phyloP scores from a whole-genome alignment of 2,797 vertebrate species.

The Trematomus bernacchii region DNA sequence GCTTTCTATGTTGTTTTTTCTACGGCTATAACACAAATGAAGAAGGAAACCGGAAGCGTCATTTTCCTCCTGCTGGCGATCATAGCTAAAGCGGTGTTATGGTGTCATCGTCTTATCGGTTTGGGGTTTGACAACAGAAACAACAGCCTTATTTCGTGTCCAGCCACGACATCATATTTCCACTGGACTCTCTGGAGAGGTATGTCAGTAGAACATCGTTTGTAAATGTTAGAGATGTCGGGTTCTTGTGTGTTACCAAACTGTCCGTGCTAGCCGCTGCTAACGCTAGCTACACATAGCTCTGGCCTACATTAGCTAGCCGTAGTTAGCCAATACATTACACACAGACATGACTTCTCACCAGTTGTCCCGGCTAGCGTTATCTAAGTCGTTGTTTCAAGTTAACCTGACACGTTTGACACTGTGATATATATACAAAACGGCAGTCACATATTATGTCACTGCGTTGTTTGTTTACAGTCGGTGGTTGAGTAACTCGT shows the following conservation, averaged over 20 bases:
- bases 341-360: neutral
- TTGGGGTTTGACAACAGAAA: conserved; percentile 68
- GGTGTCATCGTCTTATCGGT: conserved; percentile 63
- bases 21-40: conserved; percentile 1
- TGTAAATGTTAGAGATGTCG: neutral
- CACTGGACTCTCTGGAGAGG: conserved; percentile 76
- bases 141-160: conserved; percentile 60
- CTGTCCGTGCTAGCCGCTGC: conserved; percentile 31
- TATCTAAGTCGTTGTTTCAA: neutral
- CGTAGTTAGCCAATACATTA: conserved; percentile 11
- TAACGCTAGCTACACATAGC: conserved; percentile 58
- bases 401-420: neutral
- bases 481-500: neutral
- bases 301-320: conserved; percentile 65
- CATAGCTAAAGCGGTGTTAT: conserved; percentile 59
- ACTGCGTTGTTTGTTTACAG: conserved; percentile 15
- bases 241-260: neutral
- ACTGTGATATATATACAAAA: neutral
- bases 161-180: conserved; percentile 49
- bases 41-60: conserved; percentile 71
- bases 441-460: neutral
- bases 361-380: conserved; percentile 6
- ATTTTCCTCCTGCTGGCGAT: conserved; percentile 35
- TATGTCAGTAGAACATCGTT: conserved; percentile 39
- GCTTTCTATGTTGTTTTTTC: neutral